A percentile compares a stretch with the other conserved stretches of the same genome.
Evolutionary conservation across 2,888 invertebrate genomes (phyloP).

Genomic region (Cerastoderma edule): DNA sequence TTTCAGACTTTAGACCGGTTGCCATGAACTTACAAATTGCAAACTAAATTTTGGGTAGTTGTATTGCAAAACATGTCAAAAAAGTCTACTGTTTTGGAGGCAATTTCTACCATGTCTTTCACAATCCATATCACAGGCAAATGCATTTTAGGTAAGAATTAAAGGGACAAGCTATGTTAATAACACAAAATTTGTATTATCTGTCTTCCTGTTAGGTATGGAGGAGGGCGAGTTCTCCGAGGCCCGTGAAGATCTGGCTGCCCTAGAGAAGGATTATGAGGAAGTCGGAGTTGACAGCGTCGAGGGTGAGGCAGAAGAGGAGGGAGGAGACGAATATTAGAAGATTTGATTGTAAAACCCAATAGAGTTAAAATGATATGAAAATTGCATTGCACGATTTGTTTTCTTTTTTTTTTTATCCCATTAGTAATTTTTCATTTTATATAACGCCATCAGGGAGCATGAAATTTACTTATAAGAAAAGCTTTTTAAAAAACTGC

Average conservation of each 20-base stretch:
- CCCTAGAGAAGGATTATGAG: constrained; percentile 77
- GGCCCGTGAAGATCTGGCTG: constrained; percentile 76
- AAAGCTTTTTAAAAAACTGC: not conserved
- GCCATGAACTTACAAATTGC: not conserved
- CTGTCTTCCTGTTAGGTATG: constrained; percentile 55
- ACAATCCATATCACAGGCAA: not conserved
- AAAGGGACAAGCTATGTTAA: not conserved
- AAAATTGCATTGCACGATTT: too few species aligned
- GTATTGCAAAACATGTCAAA: not conserved
- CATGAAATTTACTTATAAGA: not conserved
- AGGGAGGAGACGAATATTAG: constrained; percentile 71
- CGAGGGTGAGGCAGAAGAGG: constrained; percentile 73
- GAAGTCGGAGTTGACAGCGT: constrained; percentile 72
- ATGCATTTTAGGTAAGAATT: not conserved
- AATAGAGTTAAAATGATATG: not conserved
- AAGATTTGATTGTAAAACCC: not conserved
- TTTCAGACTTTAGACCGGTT: too few species aligned
- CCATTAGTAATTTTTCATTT: too few species aligned
- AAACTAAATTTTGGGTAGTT: not conserved
- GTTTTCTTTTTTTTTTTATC: too few species aligned
- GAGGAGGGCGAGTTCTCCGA: constrained; percentile 76
- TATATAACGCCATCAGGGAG: not conserved
- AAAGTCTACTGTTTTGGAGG: not conserved
- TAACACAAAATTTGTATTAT: constrained; percentile 78
- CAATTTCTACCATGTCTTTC: not conserved